These are phyloP conservation scores for Clusia tigrina DNA, from an alignment of 2,888 invertebrate species.

Conservation along the genomic window DNA sequence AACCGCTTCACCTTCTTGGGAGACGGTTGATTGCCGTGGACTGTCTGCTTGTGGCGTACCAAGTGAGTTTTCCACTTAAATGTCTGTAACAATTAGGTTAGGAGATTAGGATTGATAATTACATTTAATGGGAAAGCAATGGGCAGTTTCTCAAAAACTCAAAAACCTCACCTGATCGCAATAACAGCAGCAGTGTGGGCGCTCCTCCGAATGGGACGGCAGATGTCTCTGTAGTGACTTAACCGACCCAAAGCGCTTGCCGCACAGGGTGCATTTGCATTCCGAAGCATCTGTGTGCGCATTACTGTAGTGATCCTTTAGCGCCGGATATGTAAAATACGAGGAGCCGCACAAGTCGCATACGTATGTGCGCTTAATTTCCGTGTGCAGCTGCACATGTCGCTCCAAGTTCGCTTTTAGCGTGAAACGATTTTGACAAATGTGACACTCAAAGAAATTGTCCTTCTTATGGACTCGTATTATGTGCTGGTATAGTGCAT, in stretches of 20 bases:
- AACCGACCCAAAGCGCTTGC: constrained; percentile 61
- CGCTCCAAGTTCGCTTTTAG: constrained; percentile 63
- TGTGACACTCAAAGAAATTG: constrained; percentile 64
- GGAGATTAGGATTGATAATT: too few relatives aligned
- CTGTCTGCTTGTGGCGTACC: constrained; percentile 63
- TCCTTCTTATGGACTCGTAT: constrained; percentile 63
- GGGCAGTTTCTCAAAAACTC: too few relatives aligned
- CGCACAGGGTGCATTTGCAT: constrained; percentile 62
- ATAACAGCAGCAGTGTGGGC: constrained; percentile 62
- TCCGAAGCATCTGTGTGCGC: constrained; percentile 62
- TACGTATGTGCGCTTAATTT: constrained; percentile 63
- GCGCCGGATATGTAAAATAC: constrained; percentile 63
- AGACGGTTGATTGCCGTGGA: constrained; percentile 61
- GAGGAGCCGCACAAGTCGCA: constrained; percentile 64
- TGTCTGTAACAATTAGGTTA: constrained; percentile 51
- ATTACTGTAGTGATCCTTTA: constrained; percentile 63
- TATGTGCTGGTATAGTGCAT: constrained; percentile 63
- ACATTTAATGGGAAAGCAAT: too few relatives aligned
- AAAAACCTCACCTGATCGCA: constrained; percentile 58
- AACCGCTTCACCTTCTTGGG: constrained; percentile 61
- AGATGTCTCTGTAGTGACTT: constrained; percentile 62
- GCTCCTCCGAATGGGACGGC: constrained; percentile 64
- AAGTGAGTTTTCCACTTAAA: constrained; percentile 65
- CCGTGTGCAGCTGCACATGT: constrained; percentile 63
- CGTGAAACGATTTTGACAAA: constrained; percentile 64